phyloP scores from a whole-genome alignment of 2,888 invertebrate species.

The Volucella bombylans region DNA sequence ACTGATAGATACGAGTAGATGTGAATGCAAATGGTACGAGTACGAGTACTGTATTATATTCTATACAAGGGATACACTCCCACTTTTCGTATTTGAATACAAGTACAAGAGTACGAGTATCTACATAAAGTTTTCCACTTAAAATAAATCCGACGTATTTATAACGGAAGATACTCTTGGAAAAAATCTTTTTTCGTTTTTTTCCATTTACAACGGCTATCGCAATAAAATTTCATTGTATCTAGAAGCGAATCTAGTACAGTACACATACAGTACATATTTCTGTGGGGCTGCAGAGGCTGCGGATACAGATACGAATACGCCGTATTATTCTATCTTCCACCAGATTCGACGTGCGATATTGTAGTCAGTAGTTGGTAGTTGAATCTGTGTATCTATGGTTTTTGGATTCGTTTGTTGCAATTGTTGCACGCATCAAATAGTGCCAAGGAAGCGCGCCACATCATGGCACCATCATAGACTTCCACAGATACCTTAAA shows the following conservation, averaged over 20 bases:
- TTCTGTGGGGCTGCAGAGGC: constrained; percentile 40
- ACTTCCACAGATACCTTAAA: constrained; percentile 45
- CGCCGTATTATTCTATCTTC: constrained; percentile 34
- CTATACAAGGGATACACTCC: constrained; percentile 13
- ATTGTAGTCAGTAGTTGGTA: background rate
- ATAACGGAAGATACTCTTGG: constrained; percentile 6
- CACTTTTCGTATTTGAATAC: background rate
- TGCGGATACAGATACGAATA: constrained; percentile 39
- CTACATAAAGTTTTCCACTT: constrained; percentile 55
- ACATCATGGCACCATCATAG: constrained; percentile 31
- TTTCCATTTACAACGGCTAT: constrained; percentile 31
- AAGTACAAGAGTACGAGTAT: no score
- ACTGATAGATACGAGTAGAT: constrained; percentile 51
- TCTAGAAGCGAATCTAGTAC: background rate
- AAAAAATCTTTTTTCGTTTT: constrained; percentile 5
- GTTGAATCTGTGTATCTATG: constrained; percentile 22
- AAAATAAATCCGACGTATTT: constrained; percentile 41
- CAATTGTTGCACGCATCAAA: constrained; percentile 63
- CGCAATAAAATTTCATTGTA: constrained; percentile 52
- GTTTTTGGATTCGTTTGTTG: constrained; percentile 22
- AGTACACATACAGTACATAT: background rate
- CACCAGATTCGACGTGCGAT: constrained; percentile 31
- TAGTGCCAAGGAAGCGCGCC: constrained; percentile 56
- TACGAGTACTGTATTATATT: no score
- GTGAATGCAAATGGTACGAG: no score